Conservation (phyloP, 53 echinoderm and acorn worm species). For the Echinarachnius parma region DNA sequence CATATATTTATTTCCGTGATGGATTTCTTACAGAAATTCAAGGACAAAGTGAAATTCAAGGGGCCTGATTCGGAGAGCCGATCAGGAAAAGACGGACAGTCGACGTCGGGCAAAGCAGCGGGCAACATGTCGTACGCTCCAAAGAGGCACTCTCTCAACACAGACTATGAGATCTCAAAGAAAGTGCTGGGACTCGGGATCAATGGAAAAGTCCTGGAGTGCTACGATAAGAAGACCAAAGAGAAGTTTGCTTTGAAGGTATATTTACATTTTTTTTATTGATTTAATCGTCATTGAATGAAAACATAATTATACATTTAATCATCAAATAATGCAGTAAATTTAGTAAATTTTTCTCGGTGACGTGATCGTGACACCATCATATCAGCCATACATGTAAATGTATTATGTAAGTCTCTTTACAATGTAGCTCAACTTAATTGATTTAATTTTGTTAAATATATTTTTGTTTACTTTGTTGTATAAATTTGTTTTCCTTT, state of each 20-base stretch:
- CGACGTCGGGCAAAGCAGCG: constrained; percentile 46
- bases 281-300: too few species aligned
- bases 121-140: constrained; percentile 54
- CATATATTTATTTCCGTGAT: constrained; percentile 23
- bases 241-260: constrained; percentile 96
- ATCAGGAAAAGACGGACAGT: constrained; percentile 62
- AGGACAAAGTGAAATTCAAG: constrained; percentile 18
- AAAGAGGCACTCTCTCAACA: constrained; percentile 85
- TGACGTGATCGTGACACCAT: too few species aligned
- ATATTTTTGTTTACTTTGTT: too few species aligned
- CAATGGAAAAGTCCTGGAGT: constrained; percentile 96
- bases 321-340: too few species aligned
- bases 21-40: constrained; percentile 46
- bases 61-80: constrained; percentile 32
- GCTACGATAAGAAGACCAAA: constrained; percentile 60
- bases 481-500: too few species aligned
- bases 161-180: constrained; percentile 81
- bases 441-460: too few species aligned
- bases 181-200: constrained; percentile 97
- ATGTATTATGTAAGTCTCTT: too few species aligned
- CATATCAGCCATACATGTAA: too few species aligned
- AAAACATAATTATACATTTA: too few species aligned
- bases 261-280: neutral
- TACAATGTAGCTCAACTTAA: too few species aligned
- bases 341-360: too few species aligned